Percentiles rank a stretch among this genome's conserved stretches.
phyloP scores from a whole-genome alignment of 2,797 vertebrate genomes.

The Sphaeramia orbicularis region DNA sequence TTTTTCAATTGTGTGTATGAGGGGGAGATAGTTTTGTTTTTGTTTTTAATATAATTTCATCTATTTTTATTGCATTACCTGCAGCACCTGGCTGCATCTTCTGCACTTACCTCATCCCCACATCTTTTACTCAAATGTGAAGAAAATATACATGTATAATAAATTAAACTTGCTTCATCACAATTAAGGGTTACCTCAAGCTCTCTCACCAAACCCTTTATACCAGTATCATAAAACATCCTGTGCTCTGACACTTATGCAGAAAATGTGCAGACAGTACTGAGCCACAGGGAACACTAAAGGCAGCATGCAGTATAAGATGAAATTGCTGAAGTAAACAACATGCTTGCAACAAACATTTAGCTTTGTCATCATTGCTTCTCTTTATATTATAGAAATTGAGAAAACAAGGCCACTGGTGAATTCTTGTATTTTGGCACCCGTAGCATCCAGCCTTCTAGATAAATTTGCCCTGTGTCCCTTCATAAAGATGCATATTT shows the following conservation, averaged over 20 bases:
- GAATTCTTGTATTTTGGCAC: slow-evolving; percentile 34
- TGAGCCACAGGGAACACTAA: background rate
- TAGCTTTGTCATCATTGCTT: slow-evolving; percentile 27
- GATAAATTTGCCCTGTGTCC: slow-evolving; percentile 46
- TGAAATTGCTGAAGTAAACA: slow-evolving; percentile 35
- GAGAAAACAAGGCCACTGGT: slow-evolving; percentile 37
- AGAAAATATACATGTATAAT: background rate
- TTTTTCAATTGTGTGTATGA: too few relatives aligned
- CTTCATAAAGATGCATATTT: slow-evolving; percentile 64
- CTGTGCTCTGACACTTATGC: background rate
- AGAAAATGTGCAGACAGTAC: slow-evolving; percentile 26
- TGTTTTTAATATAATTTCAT: too few relatives aligned
- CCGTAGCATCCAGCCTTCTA: slow-evolving; percentile 32
- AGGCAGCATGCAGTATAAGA: slow-evolving; percentile 7
- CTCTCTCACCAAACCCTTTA: background rate
- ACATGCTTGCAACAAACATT: slow-evolving; percentile 32
- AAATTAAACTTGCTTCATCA: background rate
- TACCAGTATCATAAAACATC: background rate
- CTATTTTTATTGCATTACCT: background rate
- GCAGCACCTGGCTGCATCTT: background rate
- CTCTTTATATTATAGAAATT: slow-evolving; percentile 5
- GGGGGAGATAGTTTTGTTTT: too few relatives aligned
- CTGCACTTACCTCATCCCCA: background rate
- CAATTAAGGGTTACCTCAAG: background rate
- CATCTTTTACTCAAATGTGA: background rate